Conservation (phyloP, 2,113 vertebrate species). For the Ciconia boyciana region DNA sequence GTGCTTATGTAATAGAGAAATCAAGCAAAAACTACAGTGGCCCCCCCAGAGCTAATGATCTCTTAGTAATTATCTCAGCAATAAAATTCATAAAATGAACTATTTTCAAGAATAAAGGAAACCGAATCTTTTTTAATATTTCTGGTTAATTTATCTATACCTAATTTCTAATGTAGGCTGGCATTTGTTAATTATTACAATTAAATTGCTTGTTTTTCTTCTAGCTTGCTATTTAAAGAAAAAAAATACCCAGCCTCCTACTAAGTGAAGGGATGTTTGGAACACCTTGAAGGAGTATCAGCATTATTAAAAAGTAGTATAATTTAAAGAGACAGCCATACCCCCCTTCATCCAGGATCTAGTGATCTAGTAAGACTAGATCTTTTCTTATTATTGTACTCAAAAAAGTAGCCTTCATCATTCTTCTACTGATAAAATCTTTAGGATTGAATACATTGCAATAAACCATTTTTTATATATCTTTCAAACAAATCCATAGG, state of each 20-base stretch:
- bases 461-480: not conserved
- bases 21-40: not conserved
- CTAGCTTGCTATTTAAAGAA: not conserved
- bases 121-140: accelerated
- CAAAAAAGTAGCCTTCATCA: not conserved
- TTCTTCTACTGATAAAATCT: not conserved
- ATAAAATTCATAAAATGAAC: not conserved
- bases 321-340: not conserved
- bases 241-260: not conserved
- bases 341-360: not conserved
- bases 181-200: not conserved
- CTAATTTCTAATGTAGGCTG: not conserved
- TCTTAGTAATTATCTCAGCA: not conserved
- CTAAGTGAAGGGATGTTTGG: not conserved
- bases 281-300: not conserved
- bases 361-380: not conserved
- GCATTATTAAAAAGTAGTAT: not conserved
- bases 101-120: not conserved
- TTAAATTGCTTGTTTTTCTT: not conserved
- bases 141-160: not conserved
- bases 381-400: not conserved
- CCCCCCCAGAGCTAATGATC: not conserved
- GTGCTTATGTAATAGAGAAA: not conserved
- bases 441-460: not conserved
- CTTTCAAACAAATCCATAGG: not conserved